Evolutionary conservation across 1,140 invertebrate genomes (phyloP), one percentile per base, ranked within the genome.

Genomic region (Whitmania pigra): DNA sequence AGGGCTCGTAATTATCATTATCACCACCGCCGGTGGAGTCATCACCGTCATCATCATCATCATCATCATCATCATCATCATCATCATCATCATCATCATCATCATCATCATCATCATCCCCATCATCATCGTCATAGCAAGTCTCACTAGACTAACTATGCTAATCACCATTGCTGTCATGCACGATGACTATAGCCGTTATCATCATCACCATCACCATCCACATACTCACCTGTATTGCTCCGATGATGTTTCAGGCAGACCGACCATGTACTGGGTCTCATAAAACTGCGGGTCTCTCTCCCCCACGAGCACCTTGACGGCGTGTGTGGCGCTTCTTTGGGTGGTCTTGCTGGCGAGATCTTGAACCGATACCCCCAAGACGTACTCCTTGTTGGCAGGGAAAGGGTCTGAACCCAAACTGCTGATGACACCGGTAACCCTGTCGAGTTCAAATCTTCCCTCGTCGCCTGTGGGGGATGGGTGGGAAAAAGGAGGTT

Each of bases 241-340:
- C 11, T 63, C 57, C 4, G 29, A 18, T n/a, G 22, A 3, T 13
- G 71, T 69, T 43, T 74, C 73, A 0, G 67, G 71, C n/a, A 74
- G 63, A 20, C 36, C 67, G 0, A 71, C 73, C 20, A 29, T 67
- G 54, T 74, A 74, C 49, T 49, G 68, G 2, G 53, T 72, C 49
- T 72, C 67, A 63, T 63, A 74, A 36, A 74, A 74, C 68, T 74
- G 71, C 11, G 71, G 71, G 31, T 74, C 67, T 27, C 66, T 53
- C 49, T 70, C 53, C 43, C 71, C 71, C 17, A 73, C 74, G 29
- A 72, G 54, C 29, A 74, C 68, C 71, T 74, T 74, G 7, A 74
- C 22, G 5, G 71, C 60, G 71, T 72, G 53, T 15, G 67, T 74
- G 13, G 43, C 25, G 6, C 54, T 66, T 53, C 69, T 72, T 53